Percentiles rank a stretch among this genome's conserved stretches.
phyloP scores from a whole-genome alignment of 2,888 invertebrate species.

The Tetanocera ferruginea region DNA sequence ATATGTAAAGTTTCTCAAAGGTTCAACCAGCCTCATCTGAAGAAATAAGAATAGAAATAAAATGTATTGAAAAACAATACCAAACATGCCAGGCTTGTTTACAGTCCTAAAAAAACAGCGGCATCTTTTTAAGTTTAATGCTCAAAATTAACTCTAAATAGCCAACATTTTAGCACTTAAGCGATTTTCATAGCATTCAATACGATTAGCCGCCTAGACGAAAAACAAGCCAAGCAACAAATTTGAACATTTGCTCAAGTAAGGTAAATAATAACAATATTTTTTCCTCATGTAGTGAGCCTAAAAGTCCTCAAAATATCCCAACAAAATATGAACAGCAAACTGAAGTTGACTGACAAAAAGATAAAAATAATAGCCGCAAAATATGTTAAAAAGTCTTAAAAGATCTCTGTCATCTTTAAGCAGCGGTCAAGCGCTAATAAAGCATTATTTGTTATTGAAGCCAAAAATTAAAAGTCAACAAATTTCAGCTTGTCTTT shows the following conservation, averaged over 20 bases:
- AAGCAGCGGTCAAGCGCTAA: too few species aligned
- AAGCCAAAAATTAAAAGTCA: conserved; percentile 15
- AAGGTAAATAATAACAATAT: background rate
- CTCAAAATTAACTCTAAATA: background rate
- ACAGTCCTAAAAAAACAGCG: background rate
- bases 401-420: background rate
- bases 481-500: conserved; percentile 5
- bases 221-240: conserved; percentile 21
- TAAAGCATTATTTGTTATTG: background rate
- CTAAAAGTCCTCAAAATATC: too few species aligned
- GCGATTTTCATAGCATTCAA: background rate
- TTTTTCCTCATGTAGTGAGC: background rate
- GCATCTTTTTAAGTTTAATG: background rate
- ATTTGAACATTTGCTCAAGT: background rate
- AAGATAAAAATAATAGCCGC: background rate
- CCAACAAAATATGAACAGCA: background rate
- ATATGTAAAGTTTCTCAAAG: too few species aligned
- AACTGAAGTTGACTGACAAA: background rate
- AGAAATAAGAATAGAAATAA: too few species aligned
- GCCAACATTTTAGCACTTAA: background rate
- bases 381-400: background rate
- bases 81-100: background rate
- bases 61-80: too few species aligned
- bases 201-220: conserved; percentile 28
- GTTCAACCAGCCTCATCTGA: too few species aligned